Base-by-base conservation (phyloP, 2,888 invertebrate species). In the Horisme vitalbata region DNA sequence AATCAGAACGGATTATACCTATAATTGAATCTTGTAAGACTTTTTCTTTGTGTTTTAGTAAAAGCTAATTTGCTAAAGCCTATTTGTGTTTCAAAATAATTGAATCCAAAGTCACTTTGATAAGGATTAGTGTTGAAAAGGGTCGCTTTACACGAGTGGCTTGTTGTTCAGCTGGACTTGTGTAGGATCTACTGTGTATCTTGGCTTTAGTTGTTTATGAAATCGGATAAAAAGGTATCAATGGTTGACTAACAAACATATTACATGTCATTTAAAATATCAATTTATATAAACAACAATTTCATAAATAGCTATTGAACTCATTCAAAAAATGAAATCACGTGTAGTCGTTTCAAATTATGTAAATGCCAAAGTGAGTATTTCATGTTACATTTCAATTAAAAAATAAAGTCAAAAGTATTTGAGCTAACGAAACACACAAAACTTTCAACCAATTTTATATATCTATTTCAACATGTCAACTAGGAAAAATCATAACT, bases 31-130 rank as follows among this genome's bases (percentile, higher is more conserved):
- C 43, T 41, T 28, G 35, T 23, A 24, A 47, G 28, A 23, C n/a
- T 41, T 50, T 26, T 45, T 41, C 30, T 21, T 32, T 38, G 28
- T 12, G 20, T 38, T 45, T 50, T 27, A 45, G 27, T 37, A 37
- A 50, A 45, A 45, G 27, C 45, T 41, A 36, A 45, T 50, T 41
- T 32, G 35, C 36, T 36, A 20, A 35, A 39, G 41, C 31, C 31
- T 46, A 31, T 46, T 46, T 41, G 31, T 27, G 36, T 32, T 41
- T 32, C 26, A 8, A 41, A 41, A 46, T 46, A 46, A 46, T 46
- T 46, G 36, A 41, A 46, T 46, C 36, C 27, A 31, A 41, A 41
- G 32, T 41, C 39, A 30, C 46, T 46, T 41, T 41, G 46, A 41
- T 32, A 14, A n/a, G 46, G 46, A 46, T 41, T 46, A 37, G 12